These are phyloP conservation scores for Danio kyathit DNA, from an alignment of 2,797 vertebrate species.

Conservation along the genomic window DNA sequence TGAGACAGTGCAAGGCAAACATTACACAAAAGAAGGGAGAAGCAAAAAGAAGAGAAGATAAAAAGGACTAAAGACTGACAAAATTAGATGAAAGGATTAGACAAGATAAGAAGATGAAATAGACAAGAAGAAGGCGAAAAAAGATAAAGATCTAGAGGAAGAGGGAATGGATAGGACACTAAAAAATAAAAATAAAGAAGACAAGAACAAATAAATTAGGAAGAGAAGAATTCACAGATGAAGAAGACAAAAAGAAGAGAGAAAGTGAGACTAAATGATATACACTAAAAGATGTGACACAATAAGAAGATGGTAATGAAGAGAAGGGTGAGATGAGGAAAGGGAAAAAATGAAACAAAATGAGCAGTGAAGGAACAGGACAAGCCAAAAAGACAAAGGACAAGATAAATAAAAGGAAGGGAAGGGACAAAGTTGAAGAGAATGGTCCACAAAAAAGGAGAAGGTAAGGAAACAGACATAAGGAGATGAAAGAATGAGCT, in stretches of 20 bases:
- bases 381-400: not conserved
- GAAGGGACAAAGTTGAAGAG: no score
- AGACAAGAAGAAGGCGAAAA: no score
- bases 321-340: no score
- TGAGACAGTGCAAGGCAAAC: no score
- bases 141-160: no score
- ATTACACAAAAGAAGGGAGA: not conserved
- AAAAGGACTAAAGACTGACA: not conserved
- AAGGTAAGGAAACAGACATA: not conserved
- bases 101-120: not conserved
- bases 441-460: not conserved
- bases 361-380: not conserved
- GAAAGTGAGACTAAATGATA: not conserved
- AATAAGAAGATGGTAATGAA: no score
- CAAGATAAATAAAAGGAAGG: no score
- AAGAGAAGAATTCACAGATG: not conserved
- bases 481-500: not conserved
- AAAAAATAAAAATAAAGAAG: not conserved
- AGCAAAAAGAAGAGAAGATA: not conserved
- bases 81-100: not conserved
- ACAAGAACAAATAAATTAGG: not conserved
- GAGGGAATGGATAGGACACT: not conserved
- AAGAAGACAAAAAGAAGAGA: not conserved
- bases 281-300: no score
- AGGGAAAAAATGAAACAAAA: no score